Evolutionary conservation across 2,888 invertebrate species (phyloP).

Genomic region (Oscheius sp.): DNA sequence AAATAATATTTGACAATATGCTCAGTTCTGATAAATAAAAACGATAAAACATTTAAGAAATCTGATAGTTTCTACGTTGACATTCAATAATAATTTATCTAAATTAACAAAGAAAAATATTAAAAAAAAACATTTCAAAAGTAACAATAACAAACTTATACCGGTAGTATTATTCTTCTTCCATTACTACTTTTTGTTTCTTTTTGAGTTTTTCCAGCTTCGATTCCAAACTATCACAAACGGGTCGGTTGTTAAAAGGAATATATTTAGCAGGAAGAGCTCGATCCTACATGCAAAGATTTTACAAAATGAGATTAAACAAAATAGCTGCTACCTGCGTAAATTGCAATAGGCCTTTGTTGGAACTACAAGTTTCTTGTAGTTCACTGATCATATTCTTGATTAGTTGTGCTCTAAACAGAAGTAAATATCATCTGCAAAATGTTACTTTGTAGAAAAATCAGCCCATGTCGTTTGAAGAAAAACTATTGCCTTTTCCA

Average conservation of each 20-base stretch:
- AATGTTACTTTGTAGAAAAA: conserved; percentile 53
- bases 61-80: not conserved
- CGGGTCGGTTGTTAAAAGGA: conserved; percentile 54
- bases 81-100: not conserved
- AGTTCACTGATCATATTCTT: conserved; percentile 63
- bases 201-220: conserved; percentile 56
- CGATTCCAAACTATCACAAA: conserved; percentile 61
- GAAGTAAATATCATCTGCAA: too few relatives aligned
- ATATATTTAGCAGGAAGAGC: conserved; percentile 49
- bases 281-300: conserved; percentile 48
- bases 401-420: conserved; percentile 52
- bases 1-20: not conserved
- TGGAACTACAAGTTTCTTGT: conserved; percentile 5
- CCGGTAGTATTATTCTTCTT: not conserved
- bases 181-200: conserved; percentile 7
- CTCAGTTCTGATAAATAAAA: not conserved
- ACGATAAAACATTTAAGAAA: not conserved
- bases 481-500: conserved; percentile 33
- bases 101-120: conserved; percentile 9
- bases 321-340: conserved; percentile 39
- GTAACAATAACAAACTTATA: conserved; percentile 9
- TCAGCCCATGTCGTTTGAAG: conserved; percentile 65
- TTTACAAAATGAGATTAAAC: too few relatives aligned
- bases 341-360: conserved; percentile 60
- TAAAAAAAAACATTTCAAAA: conserved; percentile 15